Conservation (phyloP, 2,888 invertebrate species). For the Cephus sareptanus region DNA sequence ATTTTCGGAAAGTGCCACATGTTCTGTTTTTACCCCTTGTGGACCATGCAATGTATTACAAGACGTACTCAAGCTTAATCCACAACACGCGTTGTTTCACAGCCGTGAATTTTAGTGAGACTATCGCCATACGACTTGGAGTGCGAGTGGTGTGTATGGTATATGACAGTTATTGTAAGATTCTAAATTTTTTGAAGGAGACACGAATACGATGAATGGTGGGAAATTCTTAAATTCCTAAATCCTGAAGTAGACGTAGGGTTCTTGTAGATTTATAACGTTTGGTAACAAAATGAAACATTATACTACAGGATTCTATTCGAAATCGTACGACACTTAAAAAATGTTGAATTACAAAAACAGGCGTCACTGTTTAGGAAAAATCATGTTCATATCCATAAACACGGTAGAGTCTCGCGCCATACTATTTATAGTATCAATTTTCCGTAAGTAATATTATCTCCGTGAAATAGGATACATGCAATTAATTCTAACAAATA, state of each 20-base stretch:
- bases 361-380: background rate
- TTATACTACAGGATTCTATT: background rate
- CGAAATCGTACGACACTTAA: background rate
- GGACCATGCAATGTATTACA: slow-evolving; percentile 15
- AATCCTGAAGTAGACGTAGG: background rate
- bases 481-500: slow-evolving; percentile 14
- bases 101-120: slow-evolving; percentile 14
- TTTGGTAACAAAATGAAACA: background rate
- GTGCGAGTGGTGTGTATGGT: background rate
- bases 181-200: background rate
- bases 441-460: slow-evolving; percentile 38
- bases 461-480: slow-evolving; percentile 43
- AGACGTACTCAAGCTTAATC: slow-evolving; percentile 14
- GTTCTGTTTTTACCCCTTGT: slow-evolving; percentile 9
- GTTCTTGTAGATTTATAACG: background rate
- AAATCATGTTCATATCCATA: background rate
- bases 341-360: background rate
- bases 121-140: background rate
- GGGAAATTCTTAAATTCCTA: background rate
- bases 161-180: background rate
- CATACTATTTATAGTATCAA: background rate
- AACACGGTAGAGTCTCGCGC: too few relatives aligned
- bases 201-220: background rate
- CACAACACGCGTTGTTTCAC: slow-evolving; percentile 20
- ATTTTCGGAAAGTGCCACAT: slow-evolving; percentile 11